Evolutionary conservation across 37 sponge, comb jelly and placozoan species (phyloP), one percentile per base, ranked within the genome.

Genomic region (Mnemiopsis leidyi): DNA sequence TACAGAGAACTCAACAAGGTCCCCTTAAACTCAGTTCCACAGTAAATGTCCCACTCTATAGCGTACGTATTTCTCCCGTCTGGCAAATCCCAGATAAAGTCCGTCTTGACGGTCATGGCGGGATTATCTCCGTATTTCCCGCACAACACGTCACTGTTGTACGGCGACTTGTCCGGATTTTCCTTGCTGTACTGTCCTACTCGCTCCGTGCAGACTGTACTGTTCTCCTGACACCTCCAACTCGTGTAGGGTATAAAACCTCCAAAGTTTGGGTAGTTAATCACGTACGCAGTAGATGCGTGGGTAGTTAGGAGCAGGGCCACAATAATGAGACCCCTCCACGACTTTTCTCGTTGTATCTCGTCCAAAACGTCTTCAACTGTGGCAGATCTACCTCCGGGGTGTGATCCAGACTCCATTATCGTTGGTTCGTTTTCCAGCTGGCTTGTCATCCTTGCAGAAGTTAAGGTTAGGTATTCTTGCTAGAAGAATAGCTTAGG

Each of bases 91-190:
- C 90, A 85, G 24, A 26, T 33, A 39, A 40, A 40, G 26, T 85
- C 90, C 48, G 16, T 37, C 61, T 37, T 61, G 0, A 25, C n/a
- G 20, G 33, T 32, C 79, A 77, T 33, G 20, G 35, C 33, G 1
- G 1, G 18, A 13, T 13, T 48, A 1, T 85, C 90, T 21, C 24
- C 61, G 38, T 39, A 35, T 3, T 33, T 26, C 34, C 79, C 79
- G 30, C 90, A 85, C 39, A 85, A 25, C 90, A 39, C 40, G 1
- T 85, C 36, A 35, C 61, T 85, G 48, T 85, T 85, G 90, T 85
- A 85, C 61, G 90, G 90, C 29, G 90, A 85, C 0, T 40, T 37
- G 1, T 33, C 73, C 18, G 79, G 36, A 34, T 77, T 77, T 16
- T 1, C 90, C 0, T 18, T 5, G 90, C 38, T 40, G 48, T 39